Evolutionary conservation across 2,113 vertebrate species (phyloP).

Genomic region (Choloepus hoffmanni): DNA sequence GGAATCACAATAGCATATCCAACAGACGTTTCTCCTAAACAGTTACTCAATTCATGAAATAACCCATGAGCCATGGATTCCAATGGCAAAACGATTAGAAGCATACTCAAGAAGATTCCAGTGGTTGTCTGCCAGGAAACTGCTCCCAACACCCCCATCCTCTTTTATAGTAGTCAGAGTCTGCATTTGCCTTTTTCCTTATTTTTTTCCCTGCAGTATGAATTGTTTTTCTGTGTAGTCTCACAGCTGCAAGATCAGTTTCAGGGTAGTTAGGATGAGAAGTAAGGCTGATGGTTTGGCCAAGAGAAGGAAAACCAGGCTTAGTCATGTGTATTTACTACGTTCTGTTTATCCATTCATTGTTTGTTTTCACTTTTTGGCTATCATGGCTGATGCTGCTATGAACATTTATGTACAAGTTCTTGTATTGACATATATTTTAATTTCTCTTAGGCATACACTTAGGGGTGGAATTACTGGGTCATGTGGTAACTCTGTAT

Average conservation of each 20-base stretch:
- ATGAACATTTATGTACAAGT: not conserved
- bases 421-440: not conserved
- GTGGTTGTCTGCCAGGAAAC: constrained; percentile 87
- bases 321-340: no score
- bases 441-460: not conserved
- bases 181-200: no score
- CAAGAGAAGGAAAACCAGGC: no score
- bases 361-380: not conserved
- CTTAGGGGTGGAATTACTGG: not conserved
- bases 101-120: constrained; percentile 94
- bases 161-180: no score
- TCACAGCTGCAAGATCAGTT: no score
- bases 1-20: constrained; percentile 97
- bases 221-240: no score
- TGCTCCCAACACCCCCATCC: no score
- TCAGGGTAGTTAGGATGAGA: no score
- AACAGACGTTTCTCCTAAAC: constrained; percentile 96
- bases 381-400: not conserved
- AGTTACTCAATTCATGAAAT: constrained; percentile 96
- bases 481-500: not conserved
- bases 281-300: no score
- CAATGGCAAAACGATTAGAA: constrained; percentile 95
- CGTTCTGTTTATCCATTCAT: not conserved
- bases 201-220: no score
- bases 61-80: constrained; percentile 96